Conservation (phyloP, 1,140 invertebrate species). For the Mycetomoellerius zeteki region DNA sequence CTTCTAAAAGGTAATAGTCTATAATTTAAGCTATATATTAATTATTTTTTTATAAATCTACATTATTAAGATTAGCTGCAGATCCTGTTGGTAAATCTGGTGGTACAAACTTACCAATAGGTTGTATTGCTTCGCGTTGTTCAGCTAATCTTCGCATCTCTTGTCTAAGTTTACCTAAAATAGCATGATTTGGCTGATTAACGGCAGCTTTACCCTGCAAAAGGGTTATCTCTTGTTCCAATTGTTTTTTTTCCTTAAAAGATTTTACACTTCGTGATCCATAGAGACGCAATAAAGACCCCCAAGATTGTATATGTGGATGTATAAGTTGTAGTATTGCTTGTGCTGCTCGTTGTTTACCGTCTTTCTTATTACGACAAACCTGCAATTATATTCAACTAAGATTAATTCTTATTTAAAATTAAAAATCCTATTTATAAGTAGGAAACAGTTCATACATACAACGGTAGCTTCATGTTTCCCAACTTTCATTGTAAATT, state of each 20-base stretch:
- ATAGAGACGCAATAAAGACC: slow-evolving; percentile 96
- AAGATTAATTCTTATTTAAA: slow-evolving; percentile 18
- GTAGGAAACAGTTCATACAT: slow-evolving; percentile 59
- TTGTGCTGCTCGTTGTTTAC: slow-evolving; percentile 98
- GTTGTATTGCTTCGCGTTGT: slow-evolving; percentile 89
- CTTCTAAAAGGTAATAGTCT: slow-evolving; percentile 25
- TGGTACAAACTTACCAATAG: slow-evolving; percentile 92
- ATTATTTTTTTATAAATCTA: slow-evolving; percentile 87
- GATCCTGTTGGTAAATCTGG: slow-evolving; percentile 90
- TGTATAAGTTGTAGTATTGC: slow-evolving; percentile 96
- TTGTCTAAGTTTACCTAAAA: slow-evolving; percentile 95
- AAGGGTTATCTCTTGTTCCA: slow-evolving; percentile 97
- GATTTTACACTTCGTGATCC: slow-evolving; percentile 97
- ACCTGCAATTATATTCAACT: slow-evolving; percentile 78
- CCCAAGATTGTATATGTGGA: slow-evolving; percentile 98
- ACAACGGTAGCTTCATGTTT: slow-evolving; percentile 95
- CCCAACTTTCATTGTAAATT: slow-evolving; percentile 97
- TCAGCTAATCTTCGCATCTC: slow-evolving; percentile 95
- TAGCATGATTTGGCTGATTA: slow-evolving; percentile 97
- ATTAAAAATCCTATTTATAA: slow-evolving; percentile 16
- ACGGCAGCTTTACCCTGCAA: slow-evolving; percentile 96
- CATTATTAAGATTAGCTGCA: slow-evolving; percentile 91
- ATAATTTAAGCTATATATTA: background rate
- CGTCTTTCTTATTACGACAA: slow-evolving; percentile 98
- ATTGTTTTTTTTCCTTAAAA: slow-evolving; percentile 97